phyloP scores from a whole-genome alignment of 37 sponge, comb jelly and placozoan species.

The Halichondria panicea region DNA sequence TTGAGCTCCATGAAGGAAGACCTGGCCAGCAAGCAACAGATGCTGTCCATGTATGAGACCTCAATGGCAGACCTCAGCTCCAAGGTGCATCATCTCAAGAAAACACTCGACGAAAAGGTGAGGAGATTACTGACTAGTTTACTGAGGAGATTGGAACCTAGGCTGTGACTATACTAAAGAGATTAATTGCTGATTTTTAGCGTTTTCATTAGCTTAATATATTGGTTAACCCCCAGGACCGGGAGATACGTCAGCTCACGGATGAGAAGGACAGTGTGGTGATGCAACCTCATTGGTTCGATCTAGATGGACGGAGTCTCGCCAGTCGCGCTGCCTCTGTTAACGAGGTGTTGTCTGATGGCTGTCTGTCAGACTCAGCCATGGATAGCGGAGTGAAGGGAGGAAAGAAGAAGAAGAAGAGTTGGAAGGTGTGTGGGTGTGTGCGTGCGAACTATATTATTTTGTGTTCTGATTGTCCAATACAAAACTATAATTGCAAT shows the following conservation, averaged over 20 bases:
- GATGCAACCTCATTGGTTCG: too few species aligned
- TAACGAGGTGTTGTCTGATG: constrained; percentile 53
- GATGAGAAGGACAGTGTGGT: constrained; percentile 38
- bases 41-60: constrained; percentile 66
- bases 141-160: neutral
- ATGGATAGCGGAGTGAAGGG: constrained; percentile 22
- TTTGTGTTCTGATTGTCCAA: too few species aligned
- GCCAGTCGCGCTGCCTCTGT: constrained; percentile 36
- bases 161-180: neutral
- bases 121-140: neutral
- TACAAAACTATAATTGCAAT: too few species aligned
- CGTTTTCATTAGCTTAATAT: neutral
- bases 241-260: constrained; percentile 41
- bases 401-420: constrained; percentile 58
- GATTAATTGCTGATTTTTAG: neutral
- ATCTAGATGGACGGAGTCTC: constrained; percentile 35
- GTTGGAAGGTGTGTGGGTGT: constrained; percentile 58
- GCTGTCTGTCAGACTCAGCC: constrained; percentile 58
- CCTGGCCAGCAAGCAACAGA: constrained; percentile 45
- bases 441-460: too few species aligned
- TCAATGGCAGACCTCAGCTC: constrained; percentile 74
- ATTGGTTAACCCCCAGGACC: constrained; percentile 26
- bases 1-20: constrained; percentile 41
- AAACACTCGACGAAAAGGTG: constrained; percentile 68
- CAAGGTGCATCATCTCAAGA: constrained; percentile 52